These are phyloP conservation scores for Isaurus tuberculatus DNA, from an alignment of 92 coral and sea anemone genomes.

Conservation along the genomic window DNA sequence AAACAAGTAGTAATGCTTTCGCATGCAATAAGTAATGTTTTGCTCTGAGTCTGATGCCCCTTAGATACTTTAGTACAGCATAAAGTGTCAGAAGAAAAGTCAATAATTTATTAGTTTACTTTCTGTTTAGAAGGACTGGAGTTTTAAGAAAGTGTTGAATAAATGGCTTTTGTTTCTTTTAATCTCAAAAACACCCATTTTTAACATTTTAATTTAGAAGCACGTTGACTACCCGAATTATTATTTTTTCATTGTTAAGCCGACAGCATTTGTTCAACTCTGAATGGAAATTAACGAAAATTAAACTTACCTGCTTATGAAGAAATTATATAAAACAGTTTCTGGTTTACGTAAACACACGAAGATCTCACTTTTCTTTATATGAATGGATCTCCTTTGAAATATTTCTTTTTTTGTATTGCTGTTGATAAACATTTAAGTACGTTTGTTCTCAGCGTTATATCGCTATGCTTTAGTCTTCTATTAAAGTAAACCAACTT, in stretches of 20 bases:
- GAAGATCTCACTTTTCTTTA: not conserved
- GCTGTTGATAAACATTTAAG: conserved; percentile 45
- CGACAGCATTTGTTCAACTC: not conserved
- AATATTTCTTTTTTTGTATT: conserved; percentile 25
- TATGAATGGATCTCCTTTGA: conserved; percentile 5
- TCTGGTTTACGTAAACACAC: not conserved
- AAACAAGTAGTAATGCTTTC: conserved; percentile 39
- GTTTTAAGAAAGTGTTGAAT: not conserved
- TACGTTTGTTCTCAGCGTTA: conserved; percentile 42
- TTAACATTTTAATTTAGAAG: not conserved
- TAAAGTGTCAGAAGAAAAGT: not conserved
- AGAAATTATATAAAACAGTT: not conserved
- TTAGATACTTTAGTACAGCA: not conserved
- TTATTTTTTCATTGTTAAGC: not conserved
- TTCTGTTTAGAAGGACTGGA: not conserved
- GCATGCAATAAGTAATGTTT: conserved; percentile 27
- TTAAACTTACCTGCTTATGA: not conserved
- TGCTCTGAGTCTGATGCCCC: conserved; percentile 14
- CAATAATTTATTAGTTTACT: not conserved
- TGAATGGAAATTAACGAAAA: not conserved
- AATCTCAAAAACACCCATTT: not conserved
- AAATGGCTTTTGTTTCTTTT: not conserved
- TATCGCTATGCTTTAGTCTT: conserved; percentile 32
- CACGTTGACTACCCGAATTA: not conserved
- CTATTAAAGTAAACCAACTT: conserved; percentile 43